Conservation (phyloP, 2,888 invertebrate genomes). For the Diarsia dahlii region DNA sequence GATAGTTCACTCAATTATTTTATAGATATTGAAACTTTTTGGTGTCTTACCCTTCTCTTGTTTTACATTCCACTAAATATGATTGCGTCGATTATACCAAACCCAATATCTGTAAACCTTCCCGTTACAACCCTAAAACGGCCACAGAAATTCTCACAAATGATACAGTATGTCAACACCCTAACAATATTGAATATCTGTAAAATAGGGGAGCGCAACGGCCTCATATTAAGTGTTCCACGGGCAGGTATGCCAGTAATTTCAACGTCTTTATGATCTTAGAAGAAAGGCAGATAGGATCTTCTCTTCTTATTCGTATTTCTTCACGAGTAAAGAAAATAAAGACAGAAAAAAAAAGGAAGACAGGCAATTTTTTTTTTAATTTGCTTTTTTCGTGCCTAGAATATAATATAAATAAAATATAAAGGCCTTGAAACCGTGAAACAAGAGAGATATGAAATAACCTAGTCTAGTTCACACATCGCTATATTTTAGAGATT, state of each 20-base stretch:
- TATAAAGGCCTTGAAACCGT: no score
- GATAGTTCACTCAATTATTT: background rate
- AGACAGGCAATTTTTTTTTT: no score
- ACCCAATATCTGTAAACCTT: constrained; percentile 15
- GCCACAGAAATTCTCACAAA: constrained; percentile 32
- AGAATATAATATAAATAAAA: no score
- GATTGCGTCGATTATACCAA: constrained; percentile 17
- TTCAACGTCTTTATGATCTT: constrained; percentile 40
- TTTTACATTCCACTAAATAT: constrained; percentile 8
- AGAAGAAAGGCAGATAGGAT: constrained; percentile 32
- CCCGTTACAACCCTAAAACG: constrained; percentile 26
- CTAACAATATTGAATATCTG: constrained; percentile 55
- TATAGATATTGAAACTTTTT: background rate
- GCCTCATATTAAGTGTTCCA: constrained; percentile 57
- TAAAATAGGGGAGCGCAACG: constrained; percentile 50
- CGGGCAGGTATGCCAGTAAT: constrained; percentile 50
- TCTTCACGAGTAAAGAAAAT: no score
- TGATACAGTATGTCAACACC: constrained; percentile 29
- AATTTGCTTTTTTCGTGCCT: background rate
- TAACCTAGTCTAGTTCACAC: background rate
- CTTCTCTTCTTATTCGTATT: no score
- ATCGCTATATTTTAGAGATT: background rate
- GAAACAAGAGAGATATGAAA: background rate
- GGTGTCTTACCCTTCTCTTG: background rate
- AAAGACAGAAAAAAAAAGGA: no score